phyloP scores from a whole-genome alignment of 2,888 invertebrate species.

The Cetonia aurata region DNA sequence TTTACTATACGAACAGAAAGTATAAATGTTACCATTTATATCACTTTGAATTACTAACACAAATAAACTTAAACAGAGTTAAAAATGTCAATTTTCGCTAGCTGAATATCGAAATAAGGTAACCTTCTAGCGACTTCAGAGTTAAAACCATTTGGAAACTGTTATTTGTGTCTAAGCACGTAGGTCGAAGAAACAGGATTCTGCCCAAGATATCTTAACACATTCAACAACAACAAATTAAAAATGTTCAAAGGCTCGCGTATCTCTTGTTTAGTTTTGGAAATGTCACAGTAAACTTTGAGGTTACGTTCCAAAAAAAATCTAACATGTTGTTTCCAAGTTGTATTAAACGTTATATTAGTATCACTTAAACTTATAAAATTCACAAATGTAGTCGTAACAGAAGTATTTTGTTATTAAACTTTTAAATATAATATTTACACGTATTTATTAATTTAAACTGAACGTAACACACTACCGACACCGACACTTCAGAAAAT shows the following conservation, averaged over 20 bases:
- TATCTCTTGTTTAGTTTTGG: conserved; percentile 2
- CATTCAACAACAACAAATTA: conserved; percentile 15
- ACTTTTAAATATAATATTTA: conserved; percentile 21
- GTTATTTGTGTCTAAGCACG: conserved; percentile 34
- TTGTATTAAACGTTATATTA: conserved; percentile 9
- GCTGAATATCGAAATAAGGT: conserved; percentile 31
- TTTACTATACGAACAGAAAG: conserved; percentile 29
- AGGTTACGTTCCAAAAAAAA: conserved; percentile 38
- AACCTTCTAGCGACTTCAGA: conserved; percentile 32
- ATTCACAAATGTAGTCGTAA: not conserved
- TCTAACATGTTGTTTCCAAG: conserved; percentile 13
- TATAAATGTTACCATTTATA: conserved; percentile 36
- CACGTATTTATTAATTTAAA: conserved; percentile 27
- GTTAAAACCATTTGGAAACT: conserved; percentile 41
- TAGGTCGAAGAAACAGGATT: conserved; percentile 44
- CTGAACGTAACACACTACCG: conserved; percentile 26
- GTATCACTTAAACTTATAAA: conserved; percentile 14
- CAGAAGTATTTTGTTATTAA: conserved; percentile 27
- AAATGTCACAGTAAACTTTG: conserved; percentile 40
- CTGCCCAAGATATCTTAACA: conserved; percentile 21
- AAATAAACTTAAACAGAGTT: conserved; percentile 31
- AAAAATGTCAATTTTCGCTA: conserved; percentile 38
- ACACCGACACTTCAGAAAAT: conserved; percentile 27
- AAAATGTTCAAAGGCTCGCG: conserved; percentile 14
- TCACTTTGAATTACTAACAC: conserved; percentile 35